Percentiles rank a stretch among this genome's conserved stretches.
Evolutionary conservation across 2,797 vertebrate species (phyloP).

Genomic region (Phataginus tricuspis): DNA sequence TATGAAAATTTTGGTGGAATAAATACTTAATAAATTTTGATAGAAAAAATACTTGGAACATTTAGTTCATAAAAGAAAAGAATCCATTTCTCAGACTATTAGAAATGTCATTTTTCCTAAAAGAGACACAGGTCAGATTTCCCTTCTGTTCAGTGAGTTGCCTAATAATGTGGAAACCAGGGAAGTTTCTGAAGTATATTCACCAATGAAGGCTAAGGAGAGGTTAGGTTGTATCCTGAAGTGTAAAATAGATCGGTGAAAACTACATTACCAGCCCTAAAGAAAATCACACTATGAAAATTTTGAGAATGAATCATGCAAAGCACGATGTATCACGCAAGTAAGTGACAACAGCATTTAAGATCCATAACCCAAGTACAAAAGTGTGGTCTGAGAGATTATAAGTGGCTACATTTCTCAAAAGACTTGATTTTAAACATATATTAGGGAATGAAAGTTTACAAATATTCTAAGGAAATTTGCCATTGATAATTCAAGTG

Average conservation of each 20-base stretch:
- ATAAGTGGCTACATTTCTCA: not conserved
- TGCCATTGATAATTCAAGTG: conserved; percentile 36
- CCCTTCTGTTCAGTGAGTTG: not conserved
- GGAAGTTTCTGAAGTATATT: not conserved
- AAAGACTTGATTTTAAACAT: conserved; percentile 1
- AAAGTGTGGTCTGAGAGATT: not conserved
- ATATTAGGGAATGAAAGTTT: not conserved
- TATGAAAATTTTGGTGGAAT: conserved; percentile 5
- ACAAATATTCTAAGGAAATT: not conserved
- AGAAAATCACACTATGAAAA: not conserved
- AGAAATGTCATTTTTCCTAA: not conserved
- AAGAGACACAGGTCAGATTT: not conserved
- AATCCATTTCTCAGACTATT: not conserved
- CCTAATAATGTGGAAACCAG: not conserved
- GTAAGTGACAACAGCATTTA: not conserved
- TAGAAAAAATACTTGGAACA: not conserved
- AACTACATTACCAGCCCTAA: not conserved
- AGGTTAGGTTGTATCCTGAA: not conserved
- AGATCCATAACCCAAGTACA: not conserved
- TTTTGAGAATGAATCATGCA: not conserved
- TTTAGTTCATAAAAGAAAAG: not conserved
- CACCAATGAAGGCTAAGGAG: not conserved
- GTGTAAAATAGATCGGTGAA: not conserved
- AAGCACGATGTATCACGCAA: not conserved
- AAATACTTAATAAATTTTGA: not conserved